Evolutionary conservation across 1,140 invertebrate species (phyloP).

Genomic region (Calliopsis andreniformis): DNA sequence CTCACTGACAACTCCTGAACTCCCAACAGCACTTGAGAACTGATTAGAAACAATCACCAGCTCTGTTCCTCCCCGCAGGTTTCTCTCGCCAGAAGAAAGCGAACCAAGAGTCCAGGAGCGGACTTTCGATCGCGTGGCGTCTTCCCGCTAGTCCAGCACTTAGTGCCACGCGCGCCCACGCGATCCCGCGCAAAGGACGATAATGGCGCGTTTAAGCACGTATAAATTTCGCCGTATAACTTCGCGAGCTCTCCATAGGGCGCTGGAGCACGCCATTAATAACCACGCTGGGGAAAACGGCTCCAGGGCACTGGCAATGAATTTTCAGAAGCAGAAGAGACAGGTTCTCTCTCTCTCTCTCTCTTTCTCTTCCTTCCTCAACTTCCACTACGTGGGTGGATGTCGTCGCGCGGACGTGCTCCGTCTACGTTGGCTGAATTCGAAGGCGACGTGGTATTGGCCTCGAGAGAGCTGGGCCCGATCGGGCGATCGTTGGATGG

Average conservation of each 20-base stretch:
- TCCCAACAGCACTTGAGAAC: too few relatives aligned
- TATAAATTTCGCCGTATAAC: slow-evolving; percentile 52
- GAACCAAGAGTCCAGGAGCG: neutral
- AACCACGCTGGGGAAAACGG: slow-evolving; percentile 38
- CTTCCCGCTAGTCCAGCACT: slow-evolving; percentile 30
- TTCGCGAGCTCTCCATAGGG: slow-evolving; percentile 34
- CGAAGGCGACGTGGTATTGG: slow-evolving; percentile 18
- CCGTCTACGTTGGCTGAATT: slow-evolving; percentile 36
- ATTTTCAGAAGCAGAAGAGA: slow-evolving; percentile 38
- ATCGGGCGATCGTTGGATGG: slow-evolving; percentile 19
- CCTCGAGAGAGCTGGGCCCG: neutral
- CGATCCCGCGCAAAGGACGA: slow-evolving; percentile 48
- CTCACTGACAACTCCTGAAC: too few relatives aligned
- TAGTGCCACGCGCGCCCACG: slow-evolving; percentile 46
- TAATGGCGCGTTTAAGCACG: slow-evolving; percentile 51
- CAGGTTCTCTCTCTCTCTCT: neutral
- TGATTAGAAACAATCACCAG: slow-evolving; percentile 7
- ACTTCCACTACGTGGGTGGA: slow-evolving; percentile 40
- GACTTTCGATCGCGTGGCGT: slow-evolving; percentile 31
- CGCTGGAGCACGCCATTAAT: slow-evolving; percentile 47
- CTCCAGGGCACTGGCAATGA: slow-evolving; percentile 40
- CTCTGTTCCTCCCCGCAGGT: neutral
- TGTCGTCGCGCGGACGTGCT: slow-evolving; percentile 18
- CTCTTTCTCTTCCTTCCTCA: neutral
- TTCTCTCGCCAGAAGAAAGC: neutral